Evolutionary conservation across 2,113 vertebrate species (phyloP), one percentile per base, ranked within the genome.

Genomic region (Tachuris rubrigastra): DNA sequence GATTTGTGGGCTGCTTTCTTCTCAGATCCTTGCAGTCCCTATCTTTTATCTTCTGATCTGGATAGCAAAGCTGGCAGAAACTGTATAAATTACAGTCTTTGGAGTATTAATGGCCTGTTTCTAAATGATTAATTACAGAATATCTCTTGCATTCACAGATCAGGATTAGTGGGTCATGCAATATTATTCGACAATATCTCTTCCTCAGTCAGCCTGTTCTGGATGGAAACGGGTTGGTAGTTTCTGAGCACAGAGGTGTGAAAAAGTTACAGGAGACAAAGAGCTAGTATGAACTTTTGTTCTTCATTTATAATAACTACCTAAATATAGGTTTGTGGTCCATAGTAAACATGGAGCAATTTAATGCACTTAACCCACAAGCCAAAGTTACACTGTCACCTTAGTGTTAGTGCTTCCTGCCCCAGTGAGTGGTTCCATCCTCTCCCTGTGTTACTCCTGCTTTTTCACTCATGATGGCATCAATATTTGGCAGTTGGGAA

Each of bases 51-150:
- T n/a, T n/a, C n/a, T n/a, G n/a, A n/a, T n/a, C 63, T 92, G 74
- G 75, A 88, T 96, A 90, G 91, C 78, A 92, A 94, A 94, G 75
- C 79, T 90, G 90, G 75, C 90, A 92, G 68, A 94, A 93, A 55
- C 56, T 93, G 50, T 60, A 85, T 87, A 91, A 96, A 93, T 96
- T 92, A 87, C 46, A 91, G 60, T 49, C 81, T 89, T 75, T 47
- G 58, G 77, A 81, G 20, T 88, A 94, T 96, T 96, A 96, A 95
- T 90, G 95, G 71, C 59, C 68, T 68, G 68, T 53, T 96, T 89
- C 90, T 78, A 53, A 56, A 65, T 85, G 80, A 95, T 88, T 96
- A 94, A 96, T 96, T 93, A 41, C 85, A 68, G 87, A 68, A 65
- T 66, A 55, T 87, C 66, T 90, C 37, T 83, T 77, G 85, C 35